phyloP scores from a whole-genome alignment of 2,888 invertebrate genomes.

The Phyto melanocephala region DNA sequence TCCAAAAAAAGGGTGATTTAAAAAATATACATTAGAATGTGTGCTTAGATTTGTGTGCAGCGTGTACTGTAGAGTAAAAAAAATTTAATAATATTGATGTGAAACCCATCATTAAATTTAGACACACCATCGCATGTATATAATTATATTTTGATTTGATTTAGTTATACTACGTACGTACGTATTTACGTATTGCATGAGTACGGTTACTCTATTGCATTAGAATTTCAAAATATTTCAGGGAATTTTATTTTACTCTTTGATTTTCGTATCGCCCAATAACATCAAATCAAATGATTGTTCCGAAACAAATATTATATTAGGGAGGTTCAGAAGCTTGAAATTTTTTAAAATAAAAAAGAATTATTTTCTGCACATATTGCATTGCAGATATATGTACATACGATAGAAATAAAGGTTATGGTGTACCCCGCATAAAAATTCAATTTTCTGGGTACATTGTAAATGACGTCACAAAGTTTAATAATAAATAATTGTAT shows the following conservation, averaged over 20 bases:
- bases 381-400: no score
- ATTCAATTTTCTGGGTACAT: no score
- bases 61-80: neutral
- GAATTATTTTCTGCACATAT: no score
- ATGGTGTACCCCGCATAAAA: no score
- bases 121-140: conserved; percentile 57
- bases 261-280: neutral
- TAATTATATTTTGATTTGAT: conserved; percentile 57
- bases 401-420: no score
- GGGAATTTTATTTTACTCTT: neutral
- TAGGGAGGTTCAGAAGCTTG: neutral
- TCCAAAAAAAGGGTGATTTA: conserved; percentile 33
- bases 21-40: neutral
- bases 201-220: conserved; percentile 31
- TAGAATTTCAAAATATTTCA: conserved; percentile 24
- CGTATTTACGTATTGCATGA: no score
- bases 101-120: conserved; percentile 64
- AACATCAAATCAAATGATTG: neutral
- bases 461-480: no score
- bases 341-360: no score
- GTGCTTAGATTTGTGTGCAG: neutral
- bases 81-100: conserved; percentile 27
- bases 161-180: conserved; percentile 28
- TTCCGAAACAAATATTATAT: neutral
- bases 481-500: no score